phyloP scores from a whole-genome alignment of 2,888 invertebrate species.

The Euclidia mi region DNA sequence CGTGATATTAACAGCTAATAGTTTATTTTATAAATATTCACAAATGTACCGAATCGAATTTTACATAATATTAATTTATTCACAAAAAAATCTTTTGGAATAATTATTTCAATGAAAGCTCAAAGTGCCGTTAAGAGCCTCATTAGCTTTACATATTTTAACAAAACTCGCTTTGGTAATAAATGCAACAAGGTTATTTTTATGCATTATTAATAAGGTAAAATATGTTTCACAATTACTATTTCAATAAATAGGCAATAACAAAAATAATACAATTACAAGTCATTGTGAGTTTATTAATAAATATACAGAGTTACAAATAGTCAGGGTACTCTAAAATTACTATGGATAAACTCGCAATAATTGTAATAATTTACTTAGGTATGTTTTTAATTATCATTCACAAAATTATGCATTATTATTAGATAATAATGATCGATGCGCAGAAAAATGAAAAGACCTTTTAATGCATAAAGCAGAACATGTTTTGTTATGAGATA shows the following conservation, averaged over 20 bases:
- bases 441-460: background rate
- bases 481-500: constrained; percentile 11
- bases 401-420: too few species aligned
- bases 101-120: too few species aligned
- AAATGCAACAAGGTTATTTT: background rate
- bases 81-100: too few species aligned
- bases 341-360: background rate
- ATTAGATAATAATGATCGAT: too few species aligned
- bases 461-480: background rate
- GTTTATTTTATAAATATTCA: constrained; percentile 13
- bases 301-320: background rate
- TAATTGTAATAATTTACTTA: background rate
- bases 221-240: background rate
- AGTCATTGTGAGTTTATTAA: too few species aligned
- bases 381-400: too few species aligned
- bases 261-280: too few species aligned
- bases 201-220: background rate
- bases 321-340: background rate
- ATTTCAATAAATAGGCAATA: too few species aligned
- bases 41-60: constrained; percentile 1
- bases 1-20: constrained; percentile 6
- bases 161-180: background rate
- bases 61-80: too few species aligned
- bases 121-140: background rate
- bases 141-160: background rate